phyloP scores from a whole-genome alignment of 2,797 vertebrate genomes.

The Gymnothorax reevesii region DNA sequence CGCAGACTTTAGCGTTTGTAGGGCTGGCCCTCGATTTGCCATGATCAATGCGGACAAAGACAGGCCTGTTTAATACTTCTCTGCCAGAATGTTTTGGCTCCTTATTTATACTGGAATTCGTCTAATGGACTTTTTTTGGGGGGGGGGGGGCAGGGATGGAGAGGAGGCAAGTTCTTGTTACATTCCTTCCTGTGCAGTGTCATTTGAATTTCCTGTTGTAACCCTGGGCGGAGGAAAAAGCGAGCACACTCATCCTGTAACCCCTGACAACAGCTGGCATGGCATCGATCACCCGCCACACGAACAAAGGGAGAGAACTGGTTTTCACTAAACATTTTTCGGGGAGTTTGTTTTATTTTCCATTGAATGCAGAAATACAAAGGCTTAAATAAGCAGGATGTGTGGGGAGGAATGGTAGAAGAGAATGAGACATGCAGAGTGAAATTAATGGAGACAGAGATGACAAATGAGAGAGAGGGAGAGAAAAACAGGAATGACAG shows the following conservation, averaged over 20 bases:
- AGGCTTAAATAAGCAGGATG: neutral
- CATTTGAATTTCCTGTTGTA: constrained; percentile 87
- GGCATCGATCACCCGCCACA: neutral
- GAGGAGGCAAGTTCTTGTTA: constrained; percentile 69
- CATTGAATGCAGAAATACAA: neutral
- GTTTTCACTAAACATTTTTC: constrained; percentile 2
- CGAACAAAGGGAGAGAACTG: neutral
- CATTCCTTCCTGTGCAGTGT: constrained; percentile 88
- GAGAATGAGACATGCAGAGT: neutral
- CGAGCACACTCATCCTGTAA: neutral
- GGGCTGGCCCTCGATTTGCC: too few species aligned
- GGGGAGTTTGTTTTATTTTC: neutral
- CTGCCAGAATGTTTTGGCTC: constrained; percentile 65
- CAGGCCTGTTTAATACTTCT: constrained; percentile 51
- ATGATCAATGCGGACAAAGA: constrained; percentile 12
- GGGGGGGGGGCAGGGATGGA: too few species aligned
- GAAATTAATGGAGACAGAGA: neutral
- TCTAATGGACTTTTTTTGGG: constrained; percentile 78
- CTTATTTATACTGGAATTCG: constrained; percentile 82
- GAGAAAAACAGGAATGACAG: neutral
- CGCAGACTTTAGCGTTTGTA: too few species aligned
- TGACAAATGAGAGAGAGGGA: neutral
- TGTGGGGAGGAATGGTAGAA: neutral
- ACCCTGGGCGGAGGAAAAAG: constrained; percentile 44
- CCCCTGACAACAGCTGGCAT: neutral